These are phyloP conservation scores for Aphidius gifuensis DNA, from an alignment of 1,140 invertebrate genomes.

Conservation along the genomic window DNA sequence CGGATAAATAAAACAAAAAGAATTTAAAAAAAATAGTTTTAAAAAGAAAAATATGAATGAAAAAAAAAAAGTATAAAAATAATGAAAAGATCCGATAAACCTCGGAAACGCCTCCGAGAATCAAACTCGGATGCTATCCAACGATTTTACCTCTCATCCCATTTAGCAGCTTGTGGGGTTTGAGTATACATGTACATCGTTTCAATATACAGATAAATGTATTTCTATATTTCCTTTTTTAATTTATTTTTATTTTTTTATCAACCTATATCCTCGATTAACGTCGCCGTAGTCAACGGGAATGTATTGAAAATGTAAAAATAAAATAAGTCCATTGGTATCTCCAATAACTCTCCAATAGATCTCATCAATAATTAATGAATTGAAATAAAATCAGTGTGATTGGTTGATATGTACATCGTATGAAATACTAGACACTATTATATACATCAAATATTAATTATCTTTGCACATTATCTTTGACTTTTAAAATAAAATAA, in stretches of 20 bases:
- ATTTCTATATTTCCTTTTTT: neutral
- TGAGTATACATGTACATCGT: slow-evolving; percentile 1
- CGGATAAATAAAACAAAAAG: neutral
- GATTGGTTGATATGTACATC: too few relatives aligned
- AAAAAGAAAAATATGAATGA: neutral
- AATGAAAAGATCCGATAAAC: slow-evolving; percentile 20
- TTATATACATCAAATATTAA: too few relatives aligned
- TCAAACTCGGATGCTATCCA: slow-evolving; percentile 13
- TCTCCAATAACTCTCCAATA: too few relatives aligned
- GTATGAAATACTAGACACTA: too few relatives aligned
- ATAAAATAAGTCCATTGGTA: neutral
- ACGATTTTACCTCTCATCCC: slow-evolving; percentile 6
- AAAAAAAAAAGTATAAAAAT: neutral
- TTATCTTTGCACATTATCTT: too few relatives aligned
- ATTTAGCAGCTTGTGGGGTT: slow-evolving; percentile 3
- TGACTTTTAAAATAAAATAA: too few relatives aligned
- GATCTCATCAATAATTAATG: slow-evolving; percentile 1
- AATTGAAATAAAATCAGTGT: neutral
- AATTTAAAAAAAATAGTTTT: slow-evolving; percentile 1
- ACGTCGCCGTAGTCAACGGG: slow-evolving; percentile 12
- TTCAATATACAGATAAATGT: neutral
- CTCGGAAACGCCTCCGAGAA: slow-evolving; percentile 18
- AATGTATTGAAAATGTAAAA: slow-evolving; percentile 1
- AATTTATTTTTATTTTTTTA: neutral
- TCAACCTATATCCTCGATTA: slow-evolving; percentile 15